These are phyloP conservation scores for Caenorhabditis sinica DNA, from an alignment of 2,888 invertebrate species.

Conservation along the genomic window DNA sequence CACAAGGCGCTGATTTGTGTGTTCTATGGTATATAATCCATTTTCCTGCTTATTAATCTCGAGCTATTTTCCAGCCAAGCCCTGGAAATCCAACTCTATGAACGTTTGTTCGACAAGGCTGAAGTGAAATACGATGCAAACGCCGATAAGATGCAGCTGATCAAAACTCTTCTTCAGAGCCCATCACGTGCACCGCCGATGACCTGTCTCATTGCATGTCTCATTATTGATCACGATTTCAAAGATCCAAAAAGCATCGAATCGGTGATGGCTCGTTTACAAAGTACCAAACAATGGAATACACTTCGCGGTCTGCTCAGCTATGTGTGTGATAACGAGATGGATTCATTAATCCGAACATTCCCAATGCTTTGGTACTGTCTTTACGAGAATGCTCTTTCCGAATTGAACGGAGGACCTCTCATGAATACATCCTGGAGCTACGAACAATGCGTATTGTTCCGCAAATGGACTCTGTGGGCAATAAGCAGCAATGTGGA, in stretches of 20 bases:
- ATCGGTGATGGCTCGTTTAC: slow-evolving; percentile 58
- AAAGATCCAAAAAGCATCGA: slow-evolving; percentile 59
- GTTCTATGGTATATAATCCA: background rate
- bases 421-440: slow-evolving; percentile 42
- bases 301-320: slow-evolving; percentile 45
- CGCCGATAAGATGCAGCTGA: slow-evolving; percentile 44
- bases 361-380: slow-evolving; percentile 62
- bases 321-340: slow-evolving; percentile 26
- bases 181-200: slow-evolving; percentile 52
- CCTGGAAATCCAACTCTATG: slow-evolving; percentile 27
- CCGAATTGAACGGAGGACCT: slow-evolving; percentile 44
- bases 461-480: slow-evolving; percentile 65
- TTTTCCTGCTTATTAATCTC: background rate
- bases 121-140: slow-evolving; percentile 36
- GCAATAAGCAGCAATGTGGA: slow-evolving; percentile 59
- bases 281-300: slow-evolving; percentile 58
- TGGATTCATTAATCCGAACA: slow-evolving; percentile 54
- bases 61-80: slow-evolving; percentile 25
- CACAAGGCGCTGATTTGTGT: background rate
- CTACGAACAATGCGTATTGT: slow-evolving; percentile 55
- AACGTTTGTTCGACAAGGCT: slow-evolving; percentile 41
- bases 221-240: slow-evolving; percentile 60
- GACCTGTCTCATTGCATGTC: slow-evolving; percentile 56
- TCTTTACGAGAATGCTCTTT: slow-evolving; percentile 60
- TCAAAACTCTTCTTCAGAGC: slow-evolving; percentile 53